phyloP scores from a whole-genome alignment of 2,797 vertebrate genomes.

The Dryobates pubescens region DNA sequence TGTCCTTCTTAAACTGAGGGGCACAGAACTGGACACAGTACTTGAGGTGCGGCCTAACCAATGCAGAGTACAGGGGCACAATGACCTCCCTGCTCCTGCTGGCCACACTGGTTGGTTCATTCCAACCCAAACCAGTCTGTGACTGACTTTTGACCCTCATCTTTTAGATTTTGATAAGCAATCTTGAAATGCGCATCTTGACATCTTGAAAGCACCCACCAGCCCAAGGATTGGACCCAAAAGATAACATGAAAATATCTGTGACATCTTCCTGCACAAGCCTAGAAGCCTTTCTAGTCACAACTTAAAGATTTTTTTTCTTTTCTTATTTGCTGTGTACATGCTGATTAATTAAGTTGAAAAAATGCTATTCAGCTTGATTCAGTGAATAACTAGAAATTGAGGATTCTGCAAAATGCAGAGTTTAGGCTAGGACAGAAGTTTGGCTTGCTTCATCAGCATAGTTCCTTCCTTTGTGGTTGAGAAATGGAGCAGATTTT shows the following conservation, averaged over 20 bases:
- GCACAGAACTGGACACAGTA: no score
- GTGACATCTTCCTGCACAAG: background rate
- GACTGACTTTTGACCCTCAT: background rate
- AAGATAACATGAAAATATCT: background rate
- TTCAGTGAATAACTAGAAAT: background rate
- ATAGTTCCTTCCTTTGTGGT: background rate
- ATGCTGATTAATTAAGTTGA: background rate
- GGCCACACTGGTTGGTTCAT: no score
- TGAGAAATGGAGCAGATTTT: background rate
- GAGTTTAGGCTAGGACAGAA: background rate
- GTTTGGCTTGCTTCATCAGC: background rate
- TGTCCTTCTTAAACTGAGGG: no score
- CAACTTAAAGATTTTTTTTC: background rate
- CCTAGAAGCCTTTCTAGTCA: background rate
- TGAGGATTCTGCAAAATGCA: background rate
- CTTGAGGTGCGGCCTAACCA: no score
- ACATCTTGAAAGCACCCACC: background rate
- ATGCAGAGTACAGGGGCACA: no score
- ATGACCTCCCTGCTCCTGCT: no score
- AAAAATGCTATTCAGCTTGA: background rate
- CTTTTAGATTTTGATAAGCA: background rate
- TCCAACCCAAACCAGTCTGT: no score
- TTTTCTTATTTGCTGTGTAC: background rate
- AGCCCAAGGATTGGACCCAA: background rate
- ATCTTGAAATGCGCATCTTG: background rate